Evolutionary conservation across 2,888 invertebrate species (phyloP).

Genomic region (Xestia c-nigrum): DNA sequence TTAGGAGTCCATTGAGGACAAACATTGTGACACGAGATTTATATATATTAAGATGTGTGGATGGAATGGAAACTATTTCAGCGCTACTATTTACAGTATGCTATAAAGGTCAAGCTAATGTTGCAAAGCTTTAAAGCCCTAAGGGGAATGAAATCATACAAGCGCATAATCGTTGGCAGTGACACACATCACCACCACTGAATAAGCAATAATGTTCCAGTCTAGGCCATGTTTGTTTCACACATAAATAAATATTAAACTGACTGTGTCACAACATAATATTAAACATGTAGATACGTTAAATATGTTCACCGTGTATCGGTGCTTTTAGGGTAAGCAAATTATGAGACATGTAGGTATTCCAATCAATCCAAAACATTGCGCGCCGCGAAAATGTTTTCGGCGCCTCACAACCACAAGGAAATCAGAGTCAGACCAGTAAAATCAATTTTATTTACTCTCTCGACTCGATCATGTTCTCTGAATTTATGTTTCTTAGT

Average conservation of each 20-base stretch:
- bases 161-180: slow-evolving; percentile 85
- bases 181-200: slow-evolving; percentile 82
- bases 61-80: slow-evolving; percentile 42
- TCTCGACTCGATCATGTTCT: slow-evolving; percentile 55
- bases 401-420: slow-evolving; percentile 5
- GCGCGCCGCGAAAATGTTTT: not conserved
- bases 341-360: slow-evolving; percentile 38
- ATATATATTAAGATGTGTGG: too few relatives aligned
- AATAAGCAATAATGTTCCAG: slow-evolving; percentile 79
- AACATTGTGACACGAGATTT: too few relatives aligned
- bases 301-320: slow-evolving; percentile 58
- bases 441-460: slow-evolving; percentile 58
- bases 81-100: slow-evolving; percentile 49
- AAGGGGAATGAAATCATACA: slow-evolving; percentile 79
- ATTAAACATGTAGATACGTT: slow-evolving; percentile 51
- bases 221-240: slow-evolving; percentile 77
- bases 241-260: slow-evolving; percentile 80
- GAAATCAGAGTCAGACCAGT: slow-evolving; percentile 31
- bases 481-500: slow-evolving; percentile 64
- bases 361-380: slow-evolving; percentile 35
- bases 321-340: slow-evolving; percentile 69
- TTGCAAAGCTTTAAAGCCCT: slow-evolving; percentile 73
- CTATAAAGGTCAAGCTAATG: slow-evolving; percentile 66
- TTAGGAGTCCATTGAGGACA: too few relatives aligned
- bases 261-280: slow-evolving; percentile 71